Evolutionary conservation across 1,140 invertebrate genomes (phyloP).

Genomic region (Dolichoris vasculosae): DNA sequence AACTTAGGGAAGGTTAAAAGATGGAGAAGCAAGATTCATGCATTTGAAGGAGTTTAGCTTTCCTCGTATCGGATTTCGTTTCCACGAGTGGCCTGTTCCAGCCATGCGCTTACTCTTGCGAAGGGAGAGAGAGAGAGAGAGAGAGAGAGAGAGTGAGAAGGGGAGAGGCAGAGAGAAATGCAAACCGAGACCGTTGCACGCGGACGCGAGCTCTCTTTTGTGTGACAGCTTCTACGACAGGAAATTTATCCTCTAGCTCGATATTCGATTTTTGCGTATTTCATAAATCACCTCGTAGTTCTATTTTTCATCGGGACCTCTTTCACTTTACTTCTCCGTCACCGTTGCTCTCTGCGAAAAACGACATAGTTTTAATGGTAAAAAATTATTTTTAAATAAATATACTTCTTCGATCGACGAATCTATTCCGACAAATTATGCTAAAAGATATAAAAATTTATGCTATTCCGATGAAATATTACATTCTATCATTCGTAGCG

Average conservation of each 20-base stretch:
- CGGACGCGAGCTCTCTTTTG: not conserved
- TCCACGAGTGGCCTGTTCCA: conserved; percentile 37
- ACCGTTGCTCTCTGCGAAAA: not conserved
- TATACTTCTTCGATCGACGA: no score
- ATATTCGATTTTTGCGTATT: conserved; percentile 45
- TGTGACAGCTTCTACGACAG: conserved; percentile 44
- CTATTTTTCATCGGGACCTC: conserved; percentile 37
- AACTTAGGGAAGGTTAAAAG: conserved; percentile 39
- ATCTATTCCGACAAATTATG: no score
- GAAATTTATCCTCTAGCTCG: conserved; percentile 40
- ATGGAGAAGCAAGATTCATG: conserved; percentile 57
- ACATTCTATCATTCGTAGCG: no score
- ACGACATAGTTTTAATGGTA: conserved; percentile 28
- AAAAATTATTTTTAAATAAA: conserved; percentile 3
- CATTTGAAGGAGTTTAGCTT: conserved; percentile 53
- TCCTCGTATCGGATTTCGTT: conserved; percentile 46
- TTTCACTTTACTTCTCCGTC: conserved; percentile 23
- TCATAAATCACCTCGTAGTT: conserved; percentile 42
- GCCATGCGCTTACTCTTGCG: not conserved
- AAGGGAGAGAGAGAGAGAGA: not conserved
- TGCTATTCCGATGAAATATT: no score
- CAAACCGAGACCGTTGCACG: not conserved
- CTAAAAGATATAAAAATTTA: no score
- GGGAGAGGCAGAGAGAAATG: not conserved
- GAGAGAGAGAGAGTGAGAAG: not conserved